phyloP scores from a whole-genome alignment of 2,888 invertebrate genomes.

The Esperia sulphurella region DNA sequence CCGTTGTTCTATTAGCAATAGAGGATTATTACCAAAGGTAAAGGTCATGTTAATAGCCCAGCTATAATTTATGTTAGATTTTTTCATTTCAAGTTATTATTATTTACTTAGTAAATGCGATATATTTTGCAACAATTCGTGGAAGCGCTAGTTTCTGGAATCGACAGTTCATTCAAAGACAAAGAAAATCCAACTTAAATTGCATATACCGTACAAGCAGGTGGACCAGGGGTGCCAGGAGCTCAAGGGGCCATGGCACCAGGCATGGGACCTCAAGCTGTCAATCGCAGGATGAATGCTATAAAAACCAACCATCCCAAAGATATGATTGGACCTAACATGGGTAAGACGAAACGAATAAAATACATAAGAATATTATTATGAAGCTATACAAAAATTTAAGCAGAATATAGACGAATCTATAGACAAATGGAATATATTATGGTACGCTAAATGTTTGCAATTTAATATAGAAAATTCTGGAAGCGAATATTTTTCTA shows the following conservation, averaged over 20 bases:
- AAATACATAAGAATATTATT: conserved; percentile 5
- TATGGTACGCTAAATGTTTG: background rate
- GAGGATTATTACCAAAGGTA: too few relatives aligned
- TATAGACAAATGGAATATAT: too few relatives aligned
- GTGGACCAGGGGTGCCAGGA: conserved; percentile 58
- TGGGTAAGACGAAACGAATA: conserved; percentile 87
- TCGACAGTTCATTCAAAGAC: too few relatives aligned
- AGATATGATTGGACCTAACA: conserved; percentile 87
- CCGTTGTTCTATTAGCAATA: background rate
- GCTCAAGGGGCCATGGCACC: conserved; percentile 65
- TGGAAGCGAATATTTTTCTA: background rate
- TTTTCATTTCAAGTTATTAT: too few relatives aligned
- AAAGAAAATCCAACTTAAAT: background rate
- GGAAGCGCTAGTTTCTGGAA: too few relatives aligned
- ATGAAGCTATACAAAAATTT: background rate
- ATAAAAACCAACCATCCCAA: conserved; percentile 93
- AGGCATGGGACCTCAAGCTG: conserved; percentile 77
- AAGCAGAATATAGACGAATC: background rate
- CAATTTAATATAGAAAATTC: background rate
- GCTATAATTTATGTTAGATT: too few relatives aligned
- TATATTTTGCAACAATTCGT: too few relatives aligned
- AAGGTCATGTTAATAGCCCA: background rate
- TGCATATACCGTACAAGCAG: conserved; percentile 21
- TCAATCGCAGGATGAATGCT: conserved; percentile 90
- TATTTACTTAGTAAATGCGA: too few relatives aligned